Percentiles rank a stretch among this genome's conserved stretches.
Evolutionary conservation across 1,140 invertebrate species (phyloP).

Genomic region (Bombus difficillimus): DNA sequence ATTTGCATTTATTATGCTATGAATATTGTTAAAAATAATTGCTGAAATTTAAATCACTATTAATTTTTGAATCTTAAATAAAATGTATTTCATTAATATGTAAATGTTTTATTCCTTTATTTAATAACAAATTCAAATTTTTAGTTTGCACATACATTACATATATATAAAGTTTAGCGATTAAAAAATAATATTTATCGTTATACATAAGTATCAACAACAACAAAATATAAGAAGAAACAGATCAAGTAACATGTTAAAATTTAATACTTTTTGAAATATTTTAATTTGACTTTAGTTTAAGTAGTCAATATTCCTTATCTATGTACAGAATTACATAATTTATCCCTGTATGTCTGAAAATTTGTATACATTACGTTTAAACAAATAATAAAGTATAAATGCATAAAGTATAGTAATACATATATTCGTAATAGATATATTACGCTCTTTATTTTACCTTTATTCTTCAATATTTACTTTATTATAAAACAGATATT

Average conservation of each 20-base stretch:
- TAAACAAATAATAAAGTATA: slow-evolving; percentile 62
- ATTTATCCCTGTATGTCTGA: slow-evolving; percentile 9
- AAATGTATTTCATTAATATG: neutral
- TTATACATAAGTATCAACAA: neutral
- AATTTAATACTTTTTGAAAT: slow-evolving; percentile 18
- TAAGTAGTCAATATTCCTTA: slow-evolving; percentile 51
- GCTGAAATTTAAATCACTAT: too few species aligned
- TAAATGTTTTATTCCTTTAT: slow-evolving; percentile 20
- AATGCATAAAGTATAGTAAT: slow-evolving; percentile 28
- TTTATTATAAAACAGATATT: slow-evolving; percentile 55
- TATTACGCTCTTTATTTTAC: slow-evolving; percentile 32
- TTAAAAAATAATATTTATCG: slow-evolving; percentile 7
- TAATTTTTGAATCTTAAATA: too few species aligned
- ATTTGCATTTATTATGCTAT: neutral
- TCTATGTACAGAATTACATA: slow-evolving; percentile 65
- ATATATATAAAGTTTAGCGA: neutral
- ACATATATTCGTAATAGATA: slow-evolving; percentile 29
- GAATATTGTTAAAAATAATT: too few species aligned
- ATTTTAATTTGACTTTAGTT: slow-evolving; percentile 29
- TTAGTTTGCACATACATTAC: neutral
- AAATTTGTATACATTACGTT: slow-evolving; percentile 63
- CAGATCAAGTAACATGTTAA: neutral
- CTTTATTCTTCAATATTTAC: slow-evolving; percentile 36
- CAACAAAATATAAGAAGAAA: neutral
- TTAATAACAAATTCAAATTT: neutral